Base-by-base conservation (phyloP, 2,888 invertebrate genomes). In the Sturmia bella region DNA sequence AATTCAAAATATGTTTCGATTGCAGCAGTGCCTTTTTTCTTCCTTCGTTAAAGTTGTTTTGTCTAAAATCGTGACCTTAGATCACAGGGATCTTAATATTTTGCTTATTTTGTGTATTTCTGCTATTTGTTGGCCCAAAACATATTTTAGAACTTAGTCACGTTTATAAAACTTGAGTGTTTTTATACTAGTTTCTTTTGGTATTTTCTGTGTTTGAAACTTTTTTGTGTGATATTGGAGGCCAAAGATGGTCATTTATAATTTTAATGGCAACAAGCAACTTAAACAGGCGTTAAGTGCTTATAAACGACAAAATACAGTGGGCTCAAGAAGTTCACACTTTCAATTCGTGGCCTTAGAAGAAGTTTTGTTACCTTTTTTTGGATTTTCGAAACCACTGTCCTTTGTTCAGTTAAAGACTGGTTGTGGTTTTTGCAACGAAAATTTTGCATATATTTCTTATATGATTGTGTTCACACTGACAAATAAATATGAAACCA, bases 241-340 rank as follows among this genome's bases (percentile, higher is more conserved):
- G 78, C 74, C 70, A 70, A 73, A 75, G 82, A 39, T 72, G 82
- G 82, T 56, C 82, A 82, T 82, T 82, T 75, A 78, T 82, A 82
- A 78, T 82, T 78, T 82, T 82, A 82, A 82, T 82, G 82, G 74
- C 59, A 78, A 82, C 82, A 82, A 78, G 82, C 78, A 87, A 89
- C 85, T 88, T 88, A 87, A 88, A 85, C 85, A 88, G 87, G 89
- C 88, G 89, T 88, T 89, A 88, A 89, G 89, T 88, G 86, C 87
- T 86, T 86, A 83, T 83, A 70, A 73, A 78, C 68, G 56, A 83
- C 72, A 73, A 63, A 21, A 13, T 68, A 86, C 84, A 84, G 85
- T 85, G 85, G 83, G 43, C 19, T 48, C 45, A 7, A 15, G 9
- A 41, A 32, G 11, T 19, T n/a, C n/a, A 11, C 17, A 6, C 19